Evolutionary conservation across 2,113 vertebrate genomes (phyloP).

Genomic region (human (Homo sapiens)): DNA sequence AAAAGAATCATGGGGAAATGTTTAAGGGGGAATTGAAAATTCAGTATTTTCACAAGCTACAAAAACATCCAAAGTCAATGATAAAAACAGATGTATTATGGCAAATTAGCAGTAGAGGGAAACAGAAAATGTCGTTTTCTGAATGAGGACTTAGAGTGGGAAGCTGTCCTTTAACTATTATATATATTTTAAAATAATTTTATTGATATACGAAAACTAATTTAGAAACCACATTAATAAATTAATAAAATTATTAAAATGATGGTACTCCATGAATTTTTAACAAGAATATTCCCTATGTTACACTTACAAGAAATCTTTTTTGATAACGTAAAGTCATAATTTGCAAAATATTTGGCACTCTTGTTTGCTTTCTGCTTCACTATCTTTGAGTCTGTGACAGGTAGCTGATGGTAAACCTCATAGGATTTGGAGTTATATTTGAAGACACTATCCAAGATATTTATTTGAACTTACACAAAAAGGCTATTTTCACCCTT

Average conservation of each 20-base stretch:
- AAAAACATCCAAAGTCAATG: constrained; percentile 49
- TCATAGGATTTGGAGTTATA: background rate
- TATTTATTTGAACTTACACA: background rate
- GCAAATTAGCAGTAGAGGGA: background rate
- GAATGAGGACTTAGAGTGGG: background rate
- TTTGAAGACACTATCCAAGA: background rate
- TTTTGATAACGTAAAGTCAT: background rate
- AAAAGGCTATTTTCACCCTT: background rate
- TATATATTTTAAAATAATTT: background rate
- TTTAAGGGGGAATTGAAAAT: constrained; percentile 14
- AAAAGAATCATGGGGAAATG: constrained; percentile 26
- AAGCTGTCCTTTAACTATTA: background rate
- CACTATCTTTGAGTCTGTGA: background rate
- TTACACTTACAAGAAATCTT: background rate
- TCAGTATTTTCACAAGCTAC: background rate
- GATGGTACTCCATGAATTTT: background rate
- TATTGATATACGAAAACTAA: background rate
- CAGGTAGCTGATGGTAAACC: background rate
- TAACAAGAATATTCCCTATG: background rate
- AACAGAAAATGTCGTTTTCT: background rate
- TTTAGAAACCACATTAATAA: constrained; percentile 10
- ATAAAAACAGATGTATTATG: constrained; percentile 45
- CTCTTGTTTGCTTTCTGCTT: background rate
- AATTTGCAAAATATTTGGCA: background rate
- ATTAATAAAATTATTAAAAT: background rate